A percentile compares a stretch with the other conserved stretches of the same genome.
These are phyloP conservation scores for Xiphias gladius DNA, from an alignment of 2,113 vertebrate species.

Conservation along the genomic window DNA sequence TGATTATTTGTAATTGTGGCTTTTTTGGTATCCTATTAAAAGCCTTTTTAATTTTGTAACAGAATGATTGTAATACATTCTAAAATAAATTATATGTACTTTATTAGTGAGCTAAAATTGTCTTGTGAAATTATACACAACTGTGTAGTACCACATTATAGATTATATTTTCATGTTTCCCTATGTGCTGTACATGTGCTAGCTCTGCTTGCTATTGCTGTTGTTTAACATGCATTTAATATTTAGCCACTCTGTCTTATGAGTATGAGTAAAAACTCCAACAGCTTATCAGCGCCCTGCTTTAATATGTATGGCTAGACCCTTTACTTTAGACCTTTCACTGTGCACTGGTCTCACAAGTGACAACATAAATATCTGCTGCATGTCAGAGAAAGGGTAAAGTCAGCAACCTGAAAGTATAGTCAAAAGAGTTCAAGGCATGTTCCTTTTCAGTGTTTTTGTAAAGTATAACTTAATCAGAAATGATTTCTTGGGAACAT, in stretches of 20 bases:
- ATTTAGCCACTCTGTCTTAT: constrained; percentile 39
- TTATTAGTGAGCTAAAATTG: not conserved
- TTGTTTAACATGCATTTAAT: constrained; percentile 62
- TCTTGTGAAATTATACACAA: not conserved
- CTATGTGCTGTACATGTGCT: constrained; percentile 65
- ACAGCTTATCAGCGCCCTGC: constrained; percentile 27
- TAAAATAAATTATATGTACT: not conserved
- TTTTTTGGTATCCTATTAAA: not conserved
- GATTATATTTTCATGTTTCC: constrained; percentile 15
- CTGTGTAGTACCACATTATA: not conserved
- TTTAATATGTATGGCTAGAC: constrained; percentile 53
- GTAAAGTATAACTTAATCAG: constrained; percentile 50
- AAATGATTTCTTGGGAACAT: constrained; percentile 27
- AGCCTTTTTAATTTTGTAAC: not conserved
- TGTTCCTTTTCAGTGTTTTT: constrained; percentile 42
- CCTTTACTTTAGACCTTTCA: constrained; percentile 54
- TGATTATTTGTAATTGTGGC: not conserved
- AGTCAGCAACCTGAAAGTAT: constrained; percentile 40
- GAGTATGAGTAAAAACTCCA: constrained; percentile 27
- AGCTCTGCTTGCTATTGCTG: constrained; percentile 75
- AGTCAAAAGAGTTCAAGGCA: constrained; percentile 18
- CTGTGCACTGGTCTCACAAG: constrained; percentile 55
- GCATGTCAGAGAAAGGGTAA: constrained; percentile 20
- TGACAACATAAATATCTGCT: constrained; percentile 55
- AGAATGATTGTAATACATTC: not conserved